Base-by-base conservation (phyloP, 2,797 vertebrate species). In the Staurois parvus region DNA sequence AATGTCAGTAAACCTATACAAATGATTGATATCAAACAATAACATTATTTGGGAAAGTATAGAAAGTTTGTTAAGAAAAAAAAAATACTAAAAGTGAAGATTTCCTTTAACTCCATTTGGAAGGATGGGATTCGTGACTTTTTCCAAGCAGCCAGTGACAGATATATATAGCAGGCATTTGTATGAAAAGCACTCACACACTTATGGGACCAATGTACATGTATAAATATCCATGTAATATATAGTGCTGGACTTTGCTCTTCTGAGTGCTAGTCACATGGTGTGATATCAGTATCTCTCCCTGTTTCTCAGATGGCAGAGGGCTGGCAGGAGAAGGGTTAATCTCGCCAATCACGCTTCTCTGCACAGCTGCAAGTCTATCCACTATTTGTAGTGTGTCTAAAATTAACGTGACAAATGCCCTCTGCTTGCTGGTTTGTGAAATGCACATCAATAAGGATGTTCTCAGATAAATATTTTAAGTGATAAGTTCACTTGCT, bases 91-190 rank as follows among this genome's bases (percentile, higher is more conserved):
- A 78, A 90, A 87, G 85, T 77, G 79, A 87, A 85, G 88, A 76
- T 73, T 69, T 87, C 91, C 59, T 83, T 90, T 75, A 8, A 12
- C 80, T 69, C 85, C 34, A 87, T 67, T 68, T 40, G 24, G n/a
- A 88, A 68, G 30, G 70, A 48, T 86, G 59, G 69, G 37, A 68
- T 85, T 32, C 68, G 69, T 15, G 13, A 48, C 28, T 72, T 12
- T 80, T 56, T 85, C 77, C 69, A 56, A 64, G 70, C 52, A 77
- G 37, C 24, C 70, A 12, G 34, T 73, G 72, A 70, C n/a, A 68
- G 77, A 79, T 75, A 81, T 30, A 85, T 85, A 62, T 81, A 80
- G 72, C 28, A 13, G 15, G 12, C 70, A 68, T 42, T 80, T 80
- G 84, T 80, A 34, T 75, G 28, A 11, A 82, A 5, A 34, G 29